These are phyloP conservation scores for Platycnemis pennipes DNA, from an alignment of 2,888 invertebrate genomes.

Conservation along the genomic window DNA sequence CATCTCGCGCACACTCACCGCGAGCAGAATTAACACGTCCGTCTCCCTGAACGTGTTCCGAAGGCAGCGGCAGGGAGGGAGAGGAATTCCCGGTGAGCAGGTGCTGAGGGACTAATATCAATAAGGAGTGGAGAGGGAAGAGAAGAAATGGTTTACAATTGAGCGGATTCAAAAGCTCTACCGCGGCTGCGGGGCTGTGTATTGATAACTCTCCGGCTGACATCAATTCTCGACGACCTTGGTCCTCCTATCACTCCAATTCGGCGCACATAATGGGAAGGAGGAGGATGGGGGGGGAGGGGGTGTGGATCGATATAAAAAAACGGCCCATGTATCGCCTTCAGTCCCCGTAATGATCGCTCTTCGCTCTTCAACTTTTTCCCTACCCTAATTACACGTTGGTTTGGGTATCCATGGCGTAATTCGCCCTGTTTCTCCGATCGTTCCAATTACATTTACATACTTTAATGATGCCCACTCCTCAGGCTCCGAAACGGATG, in stretches of 20 bases:
- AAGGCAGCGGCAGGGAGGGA: not conserved
- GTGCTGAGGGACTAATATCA: conserved; percentile 3
- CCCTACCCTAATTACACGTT: conserved; percentile 51
- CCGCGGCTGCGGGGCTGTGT: not conserved
- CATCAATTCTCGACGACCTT: not conserved
- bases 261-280: not conserved
- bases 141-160: not conserved
- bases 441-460: conserved; percentile 65
- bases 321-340: not conserved
- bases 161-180: not conserved
- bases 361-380: not conserved
- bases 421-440: conserved; percentile 50
- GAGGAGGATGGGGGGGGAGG: not conserved
- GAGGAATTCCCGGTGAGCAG: not conserved
- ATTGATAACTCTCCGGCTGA: not conserved
- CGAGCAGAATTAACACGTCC: not conserved
- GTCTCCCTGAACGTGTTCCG: not conserved
- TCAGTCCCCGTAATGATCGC: conserved; percentile 30
- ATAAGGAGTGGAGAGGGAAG: not conserved
- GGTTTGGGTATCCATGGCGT: conserved; percentile 10
- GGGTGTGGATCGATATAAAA: not conserved
- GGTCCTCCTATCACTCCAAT: not conserved
- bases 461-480: conserved; percentile 30
- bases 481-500: not conserved
- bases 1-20: conserved; percentile 40